These are phyloP conservation scores for Acrobasis suavella DNA, from an alignment of 2,888 invertebrate genomes.

Conservation along the genomic window DNA sequence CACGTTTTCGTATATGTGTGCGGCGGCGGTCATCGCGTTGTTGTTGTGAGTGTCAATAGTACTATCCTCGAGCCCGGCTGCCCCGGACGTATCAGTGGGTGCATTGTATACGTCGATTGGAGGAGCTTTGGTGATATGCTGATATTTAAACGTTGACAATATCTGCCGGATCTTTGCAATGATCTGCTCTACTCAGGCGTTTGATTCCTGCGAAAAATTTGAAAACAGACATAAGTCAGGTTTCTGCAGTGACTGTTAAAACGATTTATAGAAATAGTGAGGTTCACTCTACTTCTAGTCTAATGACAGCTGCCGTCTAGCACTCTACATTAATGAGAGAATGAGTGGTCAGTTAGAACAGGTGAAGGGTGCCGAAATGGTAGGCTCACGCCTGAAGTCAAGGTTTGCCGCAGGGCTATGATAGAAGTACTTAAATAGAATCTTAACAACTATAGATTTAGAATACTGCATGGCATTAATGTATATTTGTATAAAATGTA, in stretches of 20 bases:
- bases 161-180: constrained; percentile 91
- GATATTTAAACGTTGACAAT: constrained; percentile 88
- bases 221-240: constrained; percentile 68
- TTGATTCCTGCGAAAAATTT: constrained; percentile 88
- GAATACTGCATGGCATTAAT: constrained; percentile 73
- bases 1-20: constrained; percentile 65
- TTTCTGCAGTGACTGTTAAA: constrained; percentile 53
- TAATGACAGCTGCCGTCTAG: constrained; percentile 66
- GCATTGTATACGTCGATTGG: constrained; percentile 77
- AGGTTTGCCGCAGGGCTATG: constrained; percentile 51
- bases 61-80: constrained; percentile 62
- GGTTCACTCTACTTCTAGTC: constrained; percentile 59
- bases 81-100: constrained; percentile 59
- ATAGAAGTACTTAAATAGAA: constrained; percentile 50
- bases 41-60: constrained; percentile 68
- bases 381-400: constrained; percentile 45
- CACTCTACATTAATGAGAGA: constrained; percentile 60
- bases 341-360: constrained; percentile 50
- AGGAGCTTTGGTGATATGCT: constrained; percentile 81
- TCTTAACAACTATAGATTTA: constrained; percentile 51
- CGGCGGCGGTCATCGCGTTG: constrained; percentile 40
- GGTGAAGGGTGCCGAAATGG: constrained; percentile 55
- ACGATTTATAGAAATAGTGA: constrained; percentile 48
- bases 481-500: constrained; percentile 74
- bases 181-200: constrained; percentile 95